Conservation (phyloP, 2,888 invertebrate species). For the Caenorhabditis sp. region DNA sequence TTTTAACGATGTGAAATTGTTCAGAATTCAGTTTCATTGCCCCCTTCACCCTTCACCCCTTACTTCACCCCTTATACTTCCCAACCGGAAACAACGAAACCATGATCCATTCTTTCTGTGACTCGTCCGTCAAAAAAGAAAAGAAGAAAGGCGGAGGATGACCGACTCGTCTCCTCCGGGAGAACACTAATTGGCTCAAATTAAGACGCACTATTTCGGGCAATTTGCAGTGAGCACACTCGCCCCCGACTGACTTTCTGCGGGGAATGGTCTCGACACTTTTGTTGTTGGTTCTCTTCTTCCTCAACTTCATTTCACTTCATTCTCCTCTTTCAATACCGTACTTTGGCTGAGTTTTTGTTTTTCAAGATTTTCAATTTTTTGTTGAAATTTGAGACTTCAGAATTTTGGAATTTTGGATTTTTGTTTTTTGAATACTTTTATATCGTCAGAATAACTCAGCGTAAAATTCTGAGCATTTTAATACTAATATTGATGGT, state of each 20-base stretch:
- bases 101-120: no score
- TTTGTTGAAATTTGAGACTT: no score
- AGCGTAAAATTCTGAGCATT: not conserved
- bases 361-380: no score
- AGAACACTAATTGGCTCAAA: slow-evolving; percentile 23
- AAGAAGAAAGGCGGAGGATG: not conserved
- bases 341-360: not conserved
- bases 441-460: no score
- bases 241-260: slow-evolving; percentile 15
- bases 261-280: not conserved
- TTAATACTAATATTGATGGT: not conserved
- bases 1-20: not conserved
- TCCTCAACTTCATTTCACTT: not conserved
- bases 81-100: not conserved
- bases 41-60: no score
- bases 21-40: not conserved
- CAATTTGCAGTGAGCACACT: slow-evolving; percentile 15
- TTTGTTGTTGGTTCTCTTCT: not conserved
- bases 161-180: not conserved
- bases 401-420: no score
- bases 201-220: slow-evolving; percentile 16
- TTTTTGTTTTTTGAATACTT: no score
- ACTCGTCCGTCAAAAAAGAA: no score
- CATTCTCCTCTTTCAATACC: not conserved
- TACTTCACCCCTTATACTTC: no score